Evolutionary conservation across 2,888 invertebrate species (phyloP).

Genomic region (Agonopterix subpropinquella): DNA sequence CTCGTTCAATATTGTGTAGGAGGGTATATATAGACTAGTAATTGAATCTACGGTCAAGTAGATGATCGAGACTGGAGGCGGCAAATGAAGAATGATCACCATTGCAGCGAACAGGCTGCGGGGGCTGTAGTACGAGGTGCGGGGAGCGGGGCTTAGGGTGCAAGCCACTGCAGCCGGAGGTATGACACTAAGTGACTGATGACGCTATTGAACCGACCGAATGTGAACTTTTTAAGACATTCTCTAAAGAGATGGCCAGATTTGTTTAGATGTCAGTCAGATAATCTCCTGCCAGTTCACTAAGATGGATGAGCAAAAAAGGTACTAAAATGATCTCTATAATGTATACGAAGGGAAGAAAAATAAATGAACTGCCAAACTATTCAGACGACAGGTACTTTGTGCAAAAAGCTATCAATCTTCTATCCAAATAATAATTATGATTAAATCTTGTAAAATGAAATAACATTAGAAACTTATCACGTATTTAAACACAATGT

Average conservation of each 20-base stretch:
- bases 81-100: slow-evolving; percentile 74
- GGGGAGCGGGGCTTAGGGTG: slow-evolving; percentile 13
- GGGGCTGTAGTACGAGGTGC: slow-evolving; percentile 18
- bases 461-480: slow-evolving; percentile 10
- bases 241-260: not conserved
- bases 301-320: slow-evolving; percentile 31
- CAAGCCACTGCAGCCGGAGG: slow-evolving; percentile 25
- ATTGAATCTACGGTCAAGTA: slow-evolving; percentile 31
- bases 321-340: not conserved
- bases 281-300: slow-evolving; percentile 23
- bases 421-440: slow-evolving; percentile 14
- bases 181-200: slow-evolving; percentile 71
- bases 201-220: slow-evolving; percentile 12
- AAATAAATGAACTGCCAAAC: too few species aligned
- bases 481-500: slow-evolving; percentile 15
- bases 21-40: slow-evolving; percentile 2
- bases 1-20: too few species aligned
- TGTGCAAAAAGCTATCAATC: too few species aligned
- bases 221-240: not conserved
- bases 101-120: slow-evolving; percentile 38
- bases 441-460: slow-evolving; percentile 8
- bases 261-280: slow-evolving; percentile 8
- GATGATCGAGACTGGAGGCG: slow-evolving; percentile 40
- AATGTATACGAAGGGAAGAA: not conserved
- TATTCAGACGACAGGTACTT: too few species aligned